Conservation (phyloP, 2,797 vertebrate genomes). For the Psittacula echo region DNA sequence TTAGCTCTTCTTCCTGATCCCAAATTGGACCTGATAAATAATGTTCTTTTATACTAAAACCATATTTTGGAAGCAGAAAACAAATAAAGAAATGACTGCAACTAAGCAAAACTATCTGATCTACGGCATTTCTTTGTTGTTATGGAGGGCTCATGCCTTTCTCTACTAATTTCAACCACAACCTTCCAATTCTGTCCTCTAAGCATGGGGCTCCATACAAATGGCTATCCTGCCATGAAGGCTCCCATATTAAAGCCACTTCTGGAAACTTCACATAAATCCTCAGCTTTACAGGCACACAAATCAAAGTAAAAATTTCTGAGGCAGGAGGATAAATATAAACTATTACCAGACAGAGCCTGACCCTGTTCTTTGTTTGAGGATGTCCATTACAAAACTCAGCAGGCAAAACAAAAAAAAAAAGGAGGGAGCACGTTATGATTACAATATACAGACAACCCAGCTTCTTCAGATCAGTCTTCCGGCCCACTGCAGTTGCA, state of each 20-base stretch:
- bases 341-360: neutral
- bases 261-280: neutral
- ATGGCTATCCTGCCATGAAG: neutral
- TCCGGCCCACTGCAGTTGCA: neutral
- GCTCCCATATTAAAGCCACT: neutral
- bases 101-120: neutral
- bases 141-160: neutral
- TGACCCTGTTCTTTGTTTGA: neutral
- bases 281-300: neutral
- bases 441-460: neutral
- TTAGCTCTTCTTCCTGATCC: neutral
- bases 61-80: neutral
- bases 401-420: neutral
- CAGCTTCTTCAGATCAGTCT: neutral
- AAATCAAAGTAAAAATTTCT: constrained; percentile 5
- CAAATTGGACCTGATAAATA: neutral
- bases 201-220: neutral
- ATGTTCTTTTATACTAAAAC: neutral
- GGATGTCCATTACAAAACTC: neutral
- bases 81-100: neutral
- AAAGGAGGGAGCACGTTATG: neutral
- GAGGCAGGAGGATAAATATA: neutral
- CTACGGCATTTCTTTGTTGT: neutral
- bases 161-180: neutral
- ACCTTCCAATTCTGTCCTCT: neutral